Conservation (phyloP, 1,140 invertebrate species). For the Coenobita brevimanus region DNA sequence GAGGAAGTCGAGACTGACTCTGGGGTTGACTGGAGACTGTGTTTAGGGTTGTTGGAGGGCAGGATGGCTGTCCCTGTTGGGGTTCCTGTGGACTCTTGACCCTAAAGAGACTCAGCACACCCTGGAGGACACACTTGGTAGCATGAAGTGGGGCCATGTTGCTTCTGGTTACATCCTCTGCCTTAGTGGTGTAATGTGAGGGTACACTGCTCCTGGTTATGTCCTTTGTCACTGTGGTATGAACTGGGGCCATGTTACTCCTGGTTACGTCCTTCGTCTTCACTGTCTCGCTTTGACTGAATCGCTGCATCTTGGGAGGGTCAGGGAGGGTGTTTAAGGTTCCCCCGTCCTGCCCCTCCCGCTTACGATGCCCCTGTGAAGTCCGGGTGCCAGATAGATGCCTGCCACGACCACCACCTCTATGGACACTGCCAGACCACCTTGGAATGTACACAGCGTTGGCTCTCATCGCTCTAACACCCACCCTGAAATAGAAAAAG, state of each 20-base stretch:
- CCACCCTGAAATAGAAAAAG: neutral
- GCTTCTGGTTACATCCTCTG: neutral
- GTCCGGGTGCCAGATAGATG: neutral
- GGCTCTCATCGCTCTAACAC: conserved; percentile 2
- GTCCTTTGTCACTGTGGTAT: neutral
- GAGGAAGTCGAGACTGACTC: too few relatives aligned
- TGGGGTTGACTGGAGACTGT: too few relatives aligned
- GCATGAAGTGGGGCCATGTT: neutral
- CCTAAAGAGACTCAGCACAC: conserved; percentile 17
- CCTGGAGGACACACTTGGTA: conserved; percentile 13
- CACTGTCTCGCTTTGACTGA: too few relatives aligned
- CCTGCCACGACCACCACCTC: neutral
- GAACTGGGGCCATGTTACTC: neutral
- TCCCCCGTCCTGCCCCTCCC: too few relatives aligned
- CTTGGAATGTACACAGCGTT: conserved; percentile 15
- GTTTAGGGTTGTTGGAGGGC: too few relatives aligned
- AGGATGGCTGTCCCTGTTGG: too few relatives aligned
- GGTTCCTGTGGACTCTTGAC: neutral
- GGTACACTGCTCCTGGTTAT: neutral
- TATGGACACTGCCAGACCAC: neutral
- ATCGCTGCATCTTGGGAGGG: too few relatives aligned
- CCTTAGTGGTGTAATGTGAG: neutral
- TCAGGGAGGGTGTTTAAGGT: too few relatives aligned
- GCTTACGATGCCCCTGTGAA: neutral
- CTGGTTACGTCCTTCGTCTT: neutral